Percentiles rank a stretch among this genome's conserved stretches.
phyloP scores from a whole-genome alignment of 2,797 vertebrate species.

The Fringilla coelebs region DNA sequence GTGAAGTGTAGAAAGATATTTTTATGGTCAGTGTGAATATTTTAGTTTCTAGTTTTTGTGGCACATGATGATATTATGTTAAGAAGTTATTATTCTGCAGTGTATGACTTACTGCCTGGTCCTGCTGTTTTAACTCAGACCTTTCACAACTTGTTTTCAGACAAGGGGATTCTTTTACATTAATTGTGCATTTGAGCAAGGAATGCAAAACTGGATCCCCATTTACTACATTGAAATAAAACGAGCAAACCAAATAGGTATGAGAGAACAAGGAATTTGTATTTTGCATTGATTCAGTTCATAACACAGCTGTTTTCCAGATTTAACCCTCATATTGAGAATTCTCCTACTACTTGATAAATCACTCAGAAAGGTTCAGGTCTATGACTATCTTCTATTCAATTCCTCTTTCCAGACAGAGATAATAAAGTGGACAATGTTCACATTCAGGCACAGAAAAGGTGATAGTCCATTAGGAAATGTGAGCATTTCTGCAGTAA shows the following conservation, averaged over 20 bases:
- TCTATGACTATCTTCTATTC: background rate
- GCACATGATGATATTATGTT: background rate
- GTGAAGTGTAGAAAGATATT: constrained; percentile 28
- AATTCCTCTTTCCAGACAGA: background rate
- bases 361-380: background rate
- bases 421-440: background rate
- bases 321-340: background rate
- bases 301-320: constrained; percentile 38
- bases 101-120: background rate
- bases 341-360: constrained; percentile 24
- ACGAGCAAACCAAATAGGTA: background rate
- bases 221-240: background rate
- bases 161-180: background rate
- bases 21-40: background rate
- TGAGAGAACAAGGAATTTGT: background rate
- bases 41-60: constrained; percentile 7
- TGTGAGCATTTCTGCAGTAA: background rate
- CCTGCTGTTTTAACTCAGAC: background rate
- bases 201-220: background rate
- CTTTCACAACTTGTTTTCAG: background rate
- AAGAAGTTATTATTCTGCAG: background rate
- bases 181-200: background rate
- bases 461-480: background rate
- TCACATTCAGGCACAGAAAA: constrained; percentile 14
- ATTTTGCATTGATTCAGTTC: constrained; percentile 10